A percentile compares a stretch with the other conserved stretches of the same genome.
Evolutionary conservation across 1,140 invertebrate genomes (phyloP).

Genomic region (Macrobrachium nipponense): DNA sequence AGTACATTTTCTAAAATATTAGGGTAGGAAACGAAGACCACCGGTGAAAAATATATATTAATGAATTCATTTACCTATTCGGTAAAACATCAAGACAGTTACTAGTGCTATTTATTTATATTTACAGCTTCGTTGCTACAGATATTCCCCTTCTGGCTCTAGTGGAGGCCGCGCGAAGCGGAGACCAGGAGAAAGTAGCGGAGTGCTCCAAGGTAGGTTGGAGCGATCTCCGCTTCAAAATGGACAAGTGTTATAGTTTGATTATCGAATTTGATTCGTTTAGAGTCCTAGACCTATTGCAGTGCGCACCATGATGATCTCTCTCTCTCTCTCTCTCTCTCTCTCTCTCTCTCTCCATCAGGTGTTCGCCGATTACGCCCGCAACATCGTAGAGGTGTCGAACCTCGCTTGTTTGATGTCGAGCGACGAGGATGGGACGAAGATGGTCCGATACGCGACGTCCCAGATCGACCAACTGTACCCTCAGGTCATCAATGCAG

Average conservation of each 20-base stretch:
- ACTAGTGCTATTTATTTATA: too few species aligned
- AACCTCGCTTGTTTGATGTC: constrained; percentile 99
- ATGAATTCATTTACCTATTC: too few species aligned
- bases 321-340: background rate
- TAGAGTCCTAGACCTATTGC: too few species aligned
- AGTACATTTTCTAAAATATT: too few species aligned
- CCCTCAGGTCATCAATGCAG: constrained; percentile 98
- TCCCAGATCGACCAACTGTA: constrained; percentile 94
- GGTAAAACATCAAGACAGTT: too few species aligned
- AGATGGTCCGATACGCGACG: constrained; percentile 97
- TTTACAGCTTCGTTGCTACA: constrained; percentile 88
- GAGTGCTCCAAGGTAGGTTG: constrained; percentile 68
- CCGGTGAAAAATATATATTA: too few species aligned
- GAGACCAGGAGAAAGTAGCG: constrained; percentile 90
- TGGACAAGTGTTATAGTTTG: too few species aligned
- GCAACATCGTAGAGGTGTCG: constrained; percentile 97
- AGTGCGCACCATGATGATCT: background rate
- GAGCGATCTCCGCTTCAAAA: background rate
- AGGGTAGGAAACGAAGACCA: too few species aligned
- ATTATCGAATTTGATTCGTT: too few species aligned
- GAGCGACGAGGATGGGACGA: constrained; percentile 96
- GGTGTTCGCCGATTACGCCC: constrained; percentile 94
- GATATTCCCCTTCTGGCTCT: constrained; percentile 94
- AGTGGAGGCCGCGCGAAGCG: constrained; percentile 93
- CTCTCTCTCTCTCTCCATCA: constrained; percentile 66